Evolutionary conservation across 64 coral and sea anemone species (phyloP), one percentile per base, ranked within the genome.

Genomic region (Montipora foliosa): DNA sequence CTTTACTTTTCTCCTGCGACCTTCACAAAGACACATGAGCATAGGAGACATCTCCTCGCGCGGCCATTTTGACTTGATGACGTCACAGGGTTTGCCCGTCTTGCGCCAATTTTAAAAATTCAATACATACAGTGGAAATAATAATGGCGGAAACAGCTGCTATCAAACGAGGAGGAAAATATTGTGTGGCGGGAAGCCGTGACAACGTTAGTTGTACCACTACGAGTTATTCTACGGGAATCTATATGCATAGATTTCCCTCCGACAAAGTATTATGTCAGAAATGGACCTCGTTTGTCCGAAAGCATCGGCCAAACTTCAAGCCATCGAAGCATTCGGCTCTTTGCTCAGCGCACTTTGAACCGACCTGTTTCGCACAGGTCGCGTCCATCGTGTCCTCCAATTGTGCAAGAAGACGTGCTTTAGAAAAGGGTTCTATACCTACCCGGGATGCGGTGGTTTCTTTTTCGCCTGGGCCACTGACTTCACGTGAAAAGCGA

Each of bases 201-300:
- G 82, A 76, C 29, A 79, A 74, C 58, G 44, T 80, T 50, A 94
- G 79, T 66, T 94, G 87, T 76, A 89, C 61, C 71, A 94, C 83
- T 76, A 76, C 17, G 15, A 59, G 71, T 76, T 79, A 89, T 51
- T 76, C 78, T 19, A 22, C 79, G 49, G 87, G 79, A 82, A 73
- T 84, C 46, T 94, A 79, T 2, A 53, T 89, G 49, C 79, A 84
- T 44, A 89, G 77, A 61, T 94, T 94, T 53, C 93, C 87, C 4
- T 66, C 68, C 17, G 67, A 82, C 64, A 8, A 74, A 22, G 11
- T 19, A 57, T 52, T 73, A 10, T 60, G 76, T 75, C 67, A 67
- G 47, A 74, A 89, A 71, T 94, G 86, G 87, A 88, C 62, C 13
- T 72, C 70, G n/a, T 94, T 94, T 83, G 87, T 94, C 15, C 78